Evolutionary conservation across 2,888 invertebrate species (phyloP).

Genomic region (Drosophila silvestris): DNA sequence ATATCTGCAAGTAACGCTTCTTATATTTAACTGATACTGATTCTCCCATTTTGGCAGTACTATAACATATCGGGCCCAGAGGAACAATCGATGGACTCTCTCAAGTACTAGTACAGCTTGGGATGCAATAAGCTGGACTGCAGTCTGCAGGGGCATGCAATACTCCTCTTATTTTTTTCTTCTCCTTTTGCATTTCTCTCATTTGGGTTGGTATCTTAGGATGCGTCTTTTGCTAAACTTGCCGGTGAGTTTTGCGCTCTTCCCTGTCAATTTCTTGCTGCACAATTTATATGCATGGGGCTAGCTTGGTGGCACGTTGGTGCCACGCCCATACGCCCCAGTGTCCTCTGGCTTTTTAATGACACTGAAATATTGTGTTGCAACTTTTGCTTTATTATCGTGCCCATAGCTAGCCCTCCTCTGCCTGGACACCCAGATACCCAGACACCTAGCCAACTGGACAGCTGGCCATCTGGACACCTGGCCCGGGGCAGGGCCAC

Average conservation of each 20-base stretch:
- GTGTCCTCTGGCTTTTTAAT: constrained; percentile 48
- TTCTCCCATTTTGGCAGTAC: not conserved
- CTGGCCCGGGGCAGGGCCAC: constrained; percentile 9
- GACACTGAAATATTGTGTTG: constrained; percentile 71
- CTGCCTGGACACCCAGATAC: constrained; percentile 8
- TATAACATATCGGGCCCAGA: not conserved
- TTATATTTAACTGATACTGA: not conserved
- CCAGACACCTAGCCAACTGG: constrained; percentile 7
- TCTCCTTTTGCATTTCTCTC: not conserved
- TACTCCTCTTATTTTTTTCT: not conserved
- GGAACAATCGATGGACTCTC: not conserved
- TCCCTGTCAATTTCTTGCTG: constrained; percentile 26
- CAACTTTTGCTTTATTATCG: constrained; percentile 65
- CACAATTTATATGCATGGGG: constrained; percentile 47
- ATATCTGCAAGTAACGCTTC: not conserved
- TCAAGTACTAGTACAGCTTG: not conserved
- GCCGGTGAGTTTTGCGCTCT: constrained; percentile 6
- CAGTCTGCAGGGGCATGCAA: not conserved
- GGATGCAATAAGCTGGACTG: not conserved
- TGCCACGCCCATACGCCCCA: constrained; percentile 32
- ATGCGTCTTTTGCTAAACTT: constrained; percentile 24
- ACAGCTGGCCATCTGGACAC: not conserved
- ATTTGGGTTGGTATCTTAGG: constrained; percentile 9
- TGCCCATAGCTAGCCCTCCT: constrained; percentile 24
- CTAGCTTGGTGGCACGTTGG: constrained; percentile 13